Conservation (phyloP, 2,113 vertebrate genomes). For the Cranoglanis bouderius region DNA sequence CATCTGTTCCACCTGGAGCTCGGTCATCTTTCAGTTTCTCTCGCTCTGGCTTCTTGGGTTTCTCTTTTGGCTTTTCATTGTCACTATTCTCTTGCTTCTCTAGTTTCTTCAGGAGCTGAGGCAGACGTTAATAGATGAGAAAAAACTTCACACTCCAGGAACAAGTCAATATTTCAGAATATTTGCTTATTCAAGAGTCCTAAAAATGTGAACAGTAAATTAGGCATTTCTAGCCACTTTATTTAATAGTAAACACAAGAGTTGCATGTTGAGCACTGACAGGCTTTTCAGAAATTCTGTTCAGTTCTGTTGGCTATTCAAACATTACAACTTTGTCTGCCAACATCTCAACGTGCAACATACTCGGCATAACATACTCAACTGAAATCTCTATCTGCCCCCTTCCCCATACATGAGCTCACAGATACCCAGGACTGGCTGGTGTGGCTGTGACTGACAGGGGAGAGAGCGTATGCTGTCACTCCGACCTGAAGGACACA, state of each 20-base stretch:
- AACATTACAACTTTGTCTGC: neutral
- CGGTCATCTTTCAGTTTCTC: conserved; percentile 86
- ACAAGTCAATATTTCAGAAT: neutral
- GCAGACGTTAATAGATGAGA: neutral
- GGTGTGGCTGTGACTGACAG: neutral
- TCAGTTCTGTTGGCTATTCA: neutral
- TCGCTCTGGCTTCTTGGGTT: conserved; percentile 86
- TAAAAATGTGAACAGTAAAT: neutral
- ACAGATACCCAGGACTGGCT: neutral
- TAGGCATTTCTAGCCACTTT: neutral
- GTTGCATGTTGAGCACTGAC: neutral
- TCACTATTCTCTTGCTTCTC: conserved; percentile 87
- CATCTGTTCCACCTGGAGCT: conserved; percentile 64
- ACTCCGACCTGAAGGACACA: neutral
- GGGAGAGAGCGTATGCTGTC: too few species aligned
- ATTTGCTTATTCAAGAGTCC: neutral
- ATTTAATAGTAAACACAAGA: neutral
- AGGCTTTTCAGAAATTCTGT: neutral
- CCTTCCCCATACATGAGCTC: neutral
- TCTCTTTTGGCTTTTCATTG: conserved; percentile 87
- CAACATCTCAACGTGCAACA: neutral
- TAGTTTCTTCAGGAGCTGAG: conserved; percentile 93
- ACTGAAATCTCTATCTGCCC: neutral
- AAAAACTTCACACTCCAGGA: neutral
- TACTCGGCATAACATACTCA: neutral